Percentiles rank a stretch among this genome's conserved stretches.
Evolutionary conservation across 1,140 invertebrate genomes (phyloP).

Genomic region (Schlechtendalia chinensis): DNA sequence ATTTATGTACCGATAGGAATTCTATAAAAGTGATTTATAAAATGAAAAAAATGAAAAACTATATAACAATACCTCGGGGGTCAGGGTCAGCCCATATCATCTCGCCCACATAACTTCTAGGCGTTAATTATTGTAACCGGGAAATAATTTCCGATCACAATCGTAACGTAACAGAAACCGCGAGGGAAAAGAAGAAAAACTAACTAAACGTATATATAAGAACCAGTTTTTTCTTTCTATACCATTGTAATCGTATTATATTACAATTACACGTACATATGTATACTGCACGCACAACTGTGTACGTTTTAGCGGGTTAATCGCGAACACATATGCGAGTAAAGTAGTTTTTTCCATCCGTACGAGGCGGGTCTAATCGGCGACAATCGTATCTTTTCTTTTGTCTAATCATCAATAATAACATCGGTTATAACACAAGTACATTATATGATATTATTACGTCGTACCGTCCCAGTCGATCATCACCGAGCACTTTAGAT

Average conservation of each 20-base stretch:
- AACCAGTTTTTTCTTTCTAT: slow-evolving; percentile 20
- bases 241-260: neutral
- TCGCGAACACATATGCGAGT: no score
- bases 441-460: no score
- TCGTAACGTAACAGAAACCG: slow-evolving; percentile 23
- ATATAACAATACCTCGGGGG: slow-evolving; percentile 34
- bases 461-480: no score
- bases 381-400: no score
- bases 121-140: slow-evolving; percentile 29
- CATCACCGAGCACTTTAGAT: no score
- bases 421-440: no score
- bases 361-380: no score
- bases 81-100: slow-evolving; percentile 17
- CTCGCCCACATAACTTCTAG: slow-evolving; percentile 24
- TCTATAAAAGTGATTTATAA: neutral
- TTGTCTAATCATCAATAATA: no score
- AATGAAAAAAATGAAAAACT: neutral
- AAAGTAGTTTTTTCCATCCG: no score
- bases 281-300: neutral
- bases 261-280: neutral
- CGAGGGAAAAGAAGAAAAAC: neutral
- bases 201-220: neutral
- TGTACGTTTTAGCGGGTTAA: neutral
- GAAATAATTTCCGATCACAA: slow-evolving; percentile 39
- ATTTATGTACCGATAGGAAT: neutral